Conservation (phyloP, 2,113 vertebrate species). For the Salvator merianae region DNA sequence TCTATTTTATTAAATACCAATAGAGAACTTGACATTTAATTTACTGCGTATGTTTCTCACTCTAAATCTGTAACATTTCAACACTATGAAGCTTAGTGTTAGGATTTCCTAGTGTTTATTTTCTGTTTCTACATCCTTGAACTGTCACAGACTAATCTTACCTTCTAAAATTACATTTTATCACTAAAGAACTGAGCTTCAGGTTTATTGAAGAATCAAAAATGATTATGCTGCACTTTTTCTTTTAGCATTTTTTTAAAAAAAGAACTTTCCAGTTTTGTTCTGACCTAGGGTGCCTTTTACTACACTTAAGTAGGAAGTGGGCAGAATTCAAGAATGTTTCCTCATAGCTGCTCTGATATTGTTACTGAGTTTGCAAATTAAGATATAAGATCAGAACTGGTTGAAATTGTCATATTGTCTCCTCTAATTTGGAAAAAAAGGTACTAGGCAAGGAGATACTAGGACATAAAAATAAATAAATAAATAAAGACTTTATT, state of each 20-base stretch:
- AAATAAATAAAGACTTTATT: slow-evolving; percentile 73
- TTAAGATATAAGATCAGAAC: slow-evolving; percentile 84
- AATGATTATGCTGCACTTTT: slow-evolving; percentile 38
- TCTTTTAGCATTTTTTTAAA: slow-evolving; percentile 26
- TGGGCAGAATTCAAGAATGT: slow-evolving; percentile 52
- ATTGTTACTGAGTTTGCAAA: slow-evolving; percentile 74
- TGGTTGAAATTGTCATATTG: slow-evolving; percentile 82
- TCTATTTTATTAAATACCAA: background rate
- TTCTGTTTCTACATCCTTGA: slow-evolving; percentile 30
- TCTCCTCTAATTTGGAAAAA: slow-evolving; percentile 88
- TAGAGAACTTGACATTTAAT: background rate
- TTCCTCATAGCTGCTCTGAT: slow-evolving; percentile 55
- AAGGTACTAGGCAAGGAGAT: slow-evolving; percentile 74
- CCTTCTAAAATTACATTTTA: slow-evolving; percentile 15
- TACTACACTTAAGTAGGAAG: slow-evolving; percentile 39
- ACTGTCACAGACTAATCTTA: slow-evolving; percentile 24
- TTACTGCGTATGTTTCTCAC: background rate
- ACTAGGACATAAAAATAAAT: slow-evolving; percentile 81
- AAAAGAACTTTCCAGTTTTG: slow-evolving; percentile 12
- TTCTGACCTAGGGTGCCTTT: slow-evolving; percentile 39
- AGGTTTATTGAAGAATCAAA: slow-evolving; percentile 36
- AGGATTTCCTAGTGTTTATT: slow-evolving; percentile 5
- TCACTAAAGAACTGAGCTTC: background rate
- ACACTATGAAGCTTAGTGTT: background rate
- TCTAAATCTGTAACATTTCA: background rate